These are phyloP conservation scores for Antidorcas marsupialis DNA, from an alignment of 2,113 vertebrate species.

Conservation along the genomic window DNA sequence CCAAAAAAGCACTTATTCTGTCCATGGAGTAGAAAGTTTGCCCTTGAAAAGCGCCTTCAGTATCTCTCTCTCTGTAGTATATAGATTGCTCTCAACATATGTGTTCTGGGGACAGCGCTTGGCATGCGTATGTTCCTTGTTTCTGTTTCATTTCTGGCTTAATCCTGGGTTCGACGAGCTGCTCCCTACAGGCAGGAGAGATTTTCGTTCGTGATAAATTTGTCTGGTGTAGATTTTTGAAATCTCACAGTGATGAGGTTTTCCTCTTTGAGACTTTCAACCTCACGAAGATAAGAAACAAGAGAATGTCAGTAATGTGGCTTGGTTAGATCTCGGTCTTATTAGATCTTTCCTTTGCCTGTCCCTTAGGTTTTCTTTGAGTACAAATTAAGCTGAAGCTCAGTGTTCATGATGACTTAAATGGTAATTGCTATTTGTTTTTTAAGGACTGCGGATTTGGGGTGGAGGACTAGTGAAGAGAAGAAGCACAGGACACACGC, in stretches of 20 bases:
- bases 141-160: background rate
- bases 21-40: background rate
- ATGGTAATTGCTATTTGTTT: background rate
- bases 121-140: background rate
- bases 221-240: background rate
- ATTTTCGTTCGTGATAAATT: background rate
- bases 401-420: background rate
- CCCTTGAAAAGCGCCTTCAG: background rate
- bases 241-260: background rate
- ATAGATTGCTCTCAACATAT: accelerated
- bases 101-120: background rate
- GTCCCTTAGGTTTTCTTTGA: background rate
- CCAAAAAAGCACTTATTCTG: background rate
- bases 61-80: background rate
- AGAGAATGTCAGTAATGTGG: background rate
- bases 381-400: background rate
- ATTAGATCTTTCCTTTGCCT: background rate
- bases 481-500: background rate
- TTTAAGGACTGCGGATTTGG: slow-evolving; percentile 62
- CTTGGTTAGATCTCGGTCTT: background rate
- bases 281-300: background rate
- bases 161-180: accelerated
- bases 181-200: background rate
- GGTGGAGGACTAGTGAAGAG: slow-evolving; percentile 55
- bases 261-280: background rate